Percentiles rank a stretch among this genome's conserved stretches.
These are phyloP conservation scores for Drosophila oshimai DNA, from an alignment of 1,140 invertebrate genomes.

Conservation along the genomic window DNA sequence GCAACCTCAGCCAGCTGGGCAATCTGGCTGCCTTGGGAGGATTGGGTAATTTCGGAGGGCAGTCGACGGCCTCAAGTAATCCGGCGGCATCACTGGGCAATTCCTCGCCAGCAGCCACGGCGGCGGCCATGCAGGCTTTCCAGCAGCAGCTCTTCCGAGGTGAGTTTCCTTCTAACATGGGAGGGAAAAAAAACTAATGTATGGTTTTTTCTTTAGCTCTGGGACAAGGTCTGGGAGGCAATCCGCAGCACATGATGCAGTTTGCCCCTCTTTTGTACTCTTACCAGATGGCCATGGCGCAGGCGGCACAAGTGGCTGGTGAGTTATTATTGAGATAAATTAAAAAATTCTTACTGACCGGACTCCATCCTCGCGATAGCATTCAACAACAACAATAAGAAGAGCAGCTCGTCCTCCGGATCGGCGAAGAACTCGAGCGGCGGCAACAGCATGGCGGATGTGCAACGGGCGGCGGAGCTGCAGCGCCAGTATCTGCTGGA, in stretches of 20 bases:
- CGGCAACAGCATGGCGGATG: constrained; percentile 86
- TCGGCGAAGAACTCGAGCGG: constrained; percentile 83
- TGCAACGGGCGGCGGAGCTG: constrained; percentile 92
- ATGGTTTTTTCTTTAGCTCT: constrained; percentile 39
- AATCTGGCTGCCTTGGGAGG: constrained; percentile 77
- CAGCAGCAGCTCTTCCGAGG: constrained; percentile 91
- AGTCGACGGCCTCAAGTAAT: constrained; percentile 85
- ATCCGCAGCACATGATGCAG: constrained; percentile 91
- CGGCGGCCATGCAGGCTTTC: constrained; percentile 90
- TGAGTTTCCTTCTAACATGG: too few relatives aligned
- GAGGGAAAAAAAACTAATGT: not conserved
- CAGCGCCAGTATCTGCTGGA: constrained; percentile 98
- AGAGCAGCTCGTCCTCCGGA: constrained; percentile 70
- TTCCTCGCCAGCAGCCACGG: constrained; percentile 85
- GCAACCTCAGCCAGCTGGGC: constrained; percentile 77
- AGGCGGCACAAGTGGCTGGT: constrained; percentile 87
- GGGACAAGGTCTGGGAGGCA: constrained; percentile 81
- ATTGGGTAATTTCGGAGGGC: constrained; percentile 67
- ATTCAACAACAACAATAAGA: constrained; percentile 76
- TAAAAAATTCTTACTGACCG: not conserved
- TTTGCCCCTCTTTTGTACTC: constrained; percentile 93
- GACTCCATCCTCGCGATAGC: constrained; percentile 11
- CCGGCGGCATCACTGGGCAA: constrained; percentile 68
- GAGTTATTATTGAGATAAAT: constrained; percentile 11
- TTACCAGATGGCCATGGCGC: constrained; percentile 93